Evolutionary conservation across 2,797 vertebrate genomes (phyloP), one percentile per base, ranked within the genome.

Genomic region (Erethizon dorsatum): DNA sequence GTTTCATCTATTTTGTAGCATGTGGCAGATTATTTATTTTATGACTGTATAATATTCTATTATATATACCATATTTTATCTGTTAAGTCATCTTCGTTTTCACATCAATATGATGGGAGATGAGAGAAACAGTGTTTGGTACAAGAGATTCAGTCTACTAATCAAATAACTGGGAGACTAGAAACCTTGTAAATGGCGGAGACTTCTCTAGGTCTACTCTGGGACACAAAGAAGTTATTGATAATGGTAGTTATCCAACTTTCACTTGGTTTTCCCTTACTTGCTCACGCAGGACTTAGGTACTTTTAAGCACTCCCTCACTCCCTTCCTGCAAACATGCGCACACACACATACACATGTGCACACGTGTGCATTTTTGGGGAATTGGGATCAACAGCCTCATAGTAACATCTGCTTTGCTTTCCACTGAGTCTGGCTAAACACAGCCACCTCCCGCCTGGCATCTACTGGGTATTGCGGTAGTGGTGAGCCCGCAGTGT

Each of bases 171-270:
- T 54, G 15, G 75, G 84, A 77, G 88, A 52, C 61, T 50, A 13
- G 33, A 84, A 89, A 10, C 28, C 7, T 24, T 52, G 17, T 69
- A 56, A 82, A 45, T 65, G 59, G 50, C 50, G 26, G 3, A 11
- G 26, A 87, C 52, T 96, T 94, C 15, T 20, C 57, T 52, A 87
- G 83, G 33, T 57, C 73, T 96, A 73, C 14, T 91, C 24, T 93
- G 67, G 88, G 56, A 83, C 86, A 59, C 63, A 69, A 71, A 96
- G 54, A 87, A 12, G 56, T 10, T 88, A 56, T 73, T 37, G 75
- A 41, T 67, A 59, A 57, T 45, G 4, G 26, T 78, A 37, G 31
- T n/a, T 71, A 61, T 31, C 56, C 80, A 59, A 31, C 33, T 78
- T 37, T 91, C 69, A 78, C 65, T 69, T 52, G 31, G 56, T 85